These are phyloP conservation scores for Platerodrilus igneus DNA, from an alignment of 2,888 invertebrate genomes.

Conservation along the genomic window DNA sequence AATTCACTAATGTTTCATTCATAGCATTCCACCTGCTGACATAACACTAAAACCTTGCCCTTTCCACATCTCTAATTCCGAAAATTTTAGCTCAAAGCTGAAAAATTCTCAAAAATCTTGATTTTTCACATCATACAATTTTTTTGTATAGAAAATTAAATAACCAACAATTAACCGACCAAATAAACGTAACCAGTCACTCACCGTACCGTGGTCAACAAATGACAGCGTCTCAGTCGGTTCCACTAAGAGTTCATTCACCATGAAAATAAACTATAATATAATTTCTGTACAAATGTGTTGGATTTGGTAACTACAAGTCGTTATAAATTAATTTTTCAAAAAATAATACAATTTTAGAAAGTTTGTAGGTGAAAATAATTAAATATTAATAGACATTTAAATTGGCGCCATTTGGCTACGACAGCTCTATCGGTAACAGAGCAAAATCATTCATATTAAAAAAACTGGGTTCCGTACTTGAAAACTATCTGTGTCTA, in stretches of 20 bases:
- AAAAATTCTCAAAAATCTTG: slow-evolving; percentile 29
- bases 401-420: neutral
- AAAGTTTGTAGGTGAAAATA: neutral
- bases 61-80: slow-evolving; percentile 34
- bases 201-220: slow-evolving; percentile 38
- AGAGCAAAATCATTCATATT: slow-evolving; percentile 11
- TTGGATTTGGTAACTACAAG: no score
- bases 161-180: slow-evolving; percentile 31
- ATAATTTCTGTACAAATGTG: no score
- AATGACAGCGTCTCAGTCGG: slow-evolving; percentile 43
- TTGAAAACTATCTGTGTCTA: no score
- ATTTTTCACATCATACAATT: slow-evolving; percentile 30
- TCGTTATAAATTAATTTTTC: slow-evolving; percentile 12
- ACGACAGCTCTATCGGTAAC: slow-evolving; percentile 1
- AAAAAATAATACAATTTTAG: neutral
- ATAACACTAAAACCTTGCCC: slow-evolving; percentile 37
- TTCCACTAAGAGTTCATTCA: slow-evolving; percentile 30
- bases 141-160: slow-evolving; percentile 7
- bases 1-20: slow-evolving; percentile 35
- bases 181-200: slow-evolving; percentile 25
- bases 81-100: slow-evolving; percentile 28
- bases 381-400: neutral
- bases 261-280: no score
- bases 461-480: no score
- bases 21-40: slow-evolving; percentile 47